Percentiles rank a stretch among this genome's conserved stretches.
These are phyloP conservation scores for Athalia rosae DNA, from an alignment of 2,888 invertebrate species.

Conservation along the genomic window DNA sequence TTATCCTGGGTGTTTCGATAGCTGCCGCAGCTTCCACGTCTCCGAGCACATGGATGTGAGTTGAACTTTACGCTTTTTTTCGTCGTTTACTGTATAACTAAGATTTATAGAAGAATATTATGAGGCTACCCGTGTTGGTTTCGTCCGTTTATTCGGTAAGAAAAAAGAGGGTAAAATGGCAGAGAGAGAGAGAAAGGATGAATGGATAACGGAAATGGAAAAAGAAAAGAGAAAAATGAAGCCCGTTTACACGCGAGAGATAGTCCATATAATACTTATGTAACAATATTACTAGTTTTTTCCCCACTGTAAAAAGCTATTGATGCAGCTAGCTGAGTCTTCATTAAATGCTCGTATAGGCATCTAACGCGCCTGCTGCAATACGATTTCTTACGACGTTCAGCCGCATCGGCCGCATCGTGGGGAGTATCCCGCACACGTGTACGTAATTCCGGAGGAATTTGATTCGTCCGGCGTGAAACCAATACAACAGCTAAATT, in stretches of 20 bases:
- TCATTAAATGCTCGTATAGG: slow-evolving; percentile 12
- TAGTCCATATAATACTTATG: too few species aligned
- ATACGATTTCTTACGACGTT: not conserved
- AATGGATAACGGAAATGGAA: too few species aligned
- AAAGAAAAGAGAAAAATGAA: too few species aligned
- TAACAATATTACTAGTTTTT: not conserved
- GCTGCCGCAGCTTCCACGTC: slow-evolving; percentile 53
- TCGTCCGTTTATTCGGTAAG: too few species aligned
- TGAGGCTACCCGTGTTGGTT: too few species aligned
- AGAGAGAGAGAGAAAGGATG: too few species aligned
- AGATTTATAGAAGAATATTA: too few species aligned
- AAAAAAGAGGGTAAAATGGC: too few species aligned
- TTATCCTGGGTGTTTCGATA: slow-evolving; percentile 54
- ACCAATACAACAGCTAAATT: slow-evolving; percentile 20
- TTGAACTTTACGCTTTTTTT: too few species aligned
- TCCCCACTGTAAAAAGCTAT: slow-evolving; percentile 12
- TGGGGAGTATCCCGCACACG: too few species aligned
- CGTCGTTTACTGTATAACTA: not conserved
- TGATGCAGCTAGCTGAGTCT: not conserved
- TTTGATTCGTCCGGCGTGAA: slow-evolving; percentile 37
- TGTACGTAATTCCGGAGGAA: slow-evolving; percentile 43
- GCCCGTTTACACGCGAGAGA: too few species aligned
- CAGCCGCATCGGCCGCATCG: not conserved
- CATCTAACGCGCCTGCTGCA: not conserved
- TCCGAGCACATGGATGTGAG: slow-evolving; percentile 62